Base-by-base conservation (phyloP, 2,113 vertebrate species). In the Semnopithecus entellus region DNA sequence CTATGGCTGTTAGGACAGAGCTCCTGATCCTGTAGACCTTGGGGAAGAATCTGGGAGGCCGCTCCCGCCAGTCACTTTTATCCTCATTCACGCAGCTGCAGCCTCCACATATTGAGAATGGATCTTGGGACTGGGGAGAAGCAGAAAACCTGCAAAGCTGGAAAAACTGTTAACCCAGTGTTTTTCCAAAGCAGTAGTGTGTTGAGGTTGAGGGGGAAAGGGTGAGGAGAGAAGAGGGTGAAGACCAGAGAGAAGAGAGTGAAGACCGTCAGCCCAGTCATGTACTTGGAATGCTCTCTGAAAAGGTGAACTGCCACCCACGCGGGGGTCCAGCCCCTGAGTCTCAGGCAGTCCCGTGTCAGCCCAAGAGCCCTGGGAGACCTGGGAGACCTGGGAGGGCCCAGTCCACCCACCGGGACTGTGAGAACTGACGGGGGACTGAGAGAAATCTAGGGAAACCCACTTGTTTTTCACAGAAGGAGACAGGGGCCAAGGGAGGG, bases 181-280 rank as follows among this genome's bases (percentile, higher is more conserved):
- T 57, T 80, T 92, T 25, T 88, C 35, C 45, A 35, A 75, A 52
- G 30, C 61, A 73, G 35, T 90, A 75, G 64, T 68, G 55, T 96
- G 2, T 35, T 80, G 14, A 3, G 40, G 35, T 40, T 79, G 13
- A 3, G 27, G 38, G 3, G 2, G 3, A 9, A 25, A 6, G 1
- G 38, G 2, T 0, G 48, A 3, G 14, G 3, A 8, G 32, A 4
- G 18, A 30, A 43, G 1, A 4, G 3, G 0, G 11, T 66, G 78
- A 86, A 35, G 30, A 27, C 38, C 10, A 50, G 5, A 8, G 38
- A 4, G 18, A 30, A 43, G 1, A 4, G 3, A 0, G 14, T 66
- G 78, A 86, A 35, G 23, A 35, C 38, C 10, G 6, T 38, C 43
- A 38, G 35, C 40, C 55, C 90, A 64, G 61, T 40, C 59, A 6